phyloP scores from a whole-genome alignment of 2,797 vertebrate species.

The Anguilla obscura region DNA sequence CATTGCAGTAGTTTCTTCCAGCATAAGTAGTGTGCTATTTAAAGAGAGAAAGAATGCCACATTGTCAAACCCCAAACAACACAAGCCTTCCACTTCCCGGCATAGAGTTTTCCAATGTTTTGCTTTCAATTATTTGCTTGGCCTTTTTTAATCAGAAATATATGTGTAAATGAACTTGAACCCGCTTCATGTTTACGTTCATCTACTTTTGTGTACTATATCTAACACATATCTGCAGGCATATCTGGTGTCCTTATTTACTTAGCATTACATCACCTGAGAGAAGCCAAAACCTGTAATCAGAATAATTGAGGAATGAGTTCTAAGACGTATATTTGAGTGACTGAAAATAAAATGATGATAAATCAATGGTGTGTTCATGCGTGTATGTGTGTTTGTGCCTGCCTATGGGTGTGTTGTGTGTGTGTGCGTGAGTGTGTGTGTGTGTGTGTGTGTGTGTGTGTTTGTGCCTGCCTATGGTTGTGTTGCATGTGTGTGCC shows the following conservation, averaged over 20 bases:
- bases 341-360: not conserved
- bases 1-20: conserved; percentile 72
- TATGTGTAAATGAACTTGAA: not conserved
- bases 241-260: conserved; percentile 4
- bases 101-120: not conserved
- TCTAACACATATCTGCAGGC: not conserved
- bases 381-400: not conserved
- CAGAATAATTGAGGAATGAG: not conserved
- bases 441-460: conserved; percentile 2
- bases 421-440: conserved; percentile 13
- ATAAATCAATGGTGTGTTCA: not conserved
- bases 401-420: not conserved
- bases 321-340: not conserved
- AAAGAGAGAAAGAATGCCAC: conserved; percentile 48
- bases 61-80: conserved; percentile 35
- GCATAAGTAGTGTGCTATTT: conserved; percentile 56
- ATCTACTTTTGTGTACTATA: not conserved
- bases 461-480: not conserved
- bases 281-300: not conserved
- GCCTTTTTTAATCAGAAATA: conserved; percentile 15
- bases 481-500: not conserved
- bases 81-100: conserved; percentile 24
- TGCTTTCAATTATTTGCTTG: conserved; percentile 8
- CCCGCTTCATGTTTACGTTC: not conserved
- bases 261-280: not conserved